phyloP scores from a whole-genome alignment of 2,797 vertebrate genomes.

The Danio kyathit region DNA sequence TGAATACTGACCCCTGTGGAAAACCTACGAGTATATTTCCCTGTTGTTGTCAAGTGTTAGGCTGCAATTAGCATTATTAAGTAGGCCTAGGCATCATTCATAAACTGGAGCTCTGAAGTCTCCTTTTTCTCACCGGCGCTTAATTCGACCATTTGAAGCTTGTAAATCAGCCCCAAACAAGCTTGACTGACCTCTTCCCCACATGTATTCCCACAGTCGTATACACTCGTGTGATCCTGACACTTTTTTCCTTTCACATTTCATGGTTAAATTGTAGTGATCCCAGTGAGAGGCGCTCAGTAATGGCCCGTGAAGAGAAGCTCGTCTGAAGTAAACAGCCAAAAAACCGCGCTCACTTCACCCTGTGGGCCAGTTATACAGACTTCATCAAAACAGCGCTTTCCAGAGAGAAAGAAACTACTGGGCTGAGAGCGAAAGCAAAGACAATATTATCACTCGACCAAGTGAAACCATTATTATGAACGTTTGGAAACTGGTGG shows the following conservation, averaged over 20 bases:
- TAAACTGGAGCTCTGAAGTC: no score
- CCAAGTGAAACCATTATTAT: slow-evolving; percentile 8
- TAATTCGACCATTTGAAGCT: not conserved
- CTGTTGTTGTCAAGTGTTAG: no score
- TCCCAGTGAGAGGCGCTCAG: slow-evolving; percentile 41
- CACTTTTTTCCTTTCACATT: slow-evolving; percentile 18
- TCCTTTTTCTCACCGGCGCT: no score
- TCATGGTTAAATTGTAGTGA: slow-evolving; percentile 47
- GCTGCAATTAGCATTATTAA: no score
- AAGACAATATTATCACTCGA: slow-evolving; percentile 46
- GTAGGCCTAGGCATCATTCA: no score
- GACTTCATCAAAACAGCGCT: slow-evolving; percentile 38
- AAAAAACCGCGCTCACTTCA: slow-evolving; percentile 35
- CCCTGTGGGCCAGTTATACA: slow-evolving; percentile 32
- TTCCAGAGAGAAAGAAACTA: slow-evolving; percentile 28
- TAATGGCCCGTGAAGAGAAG: slow-evolving; percentile 50
- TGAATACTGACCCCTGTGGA: not conserved
- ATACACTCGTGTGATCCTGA: not conserved
- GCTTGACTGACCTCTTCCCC: not conserved
- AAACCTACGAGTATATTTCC: not conserved
- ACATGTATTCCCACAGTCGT: not conserved
- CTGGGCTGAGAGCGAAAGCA: slow-evolving; percentile 23
- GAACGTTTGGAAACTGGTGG: not conserved
- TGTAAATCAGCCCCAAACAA: not conserved
- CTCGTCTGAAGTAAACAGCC: slow-evolving; percentile 34